Conservation (phyloP, 1,140 invertebrate genomes). For the Cyclina sinensis region DNA sequence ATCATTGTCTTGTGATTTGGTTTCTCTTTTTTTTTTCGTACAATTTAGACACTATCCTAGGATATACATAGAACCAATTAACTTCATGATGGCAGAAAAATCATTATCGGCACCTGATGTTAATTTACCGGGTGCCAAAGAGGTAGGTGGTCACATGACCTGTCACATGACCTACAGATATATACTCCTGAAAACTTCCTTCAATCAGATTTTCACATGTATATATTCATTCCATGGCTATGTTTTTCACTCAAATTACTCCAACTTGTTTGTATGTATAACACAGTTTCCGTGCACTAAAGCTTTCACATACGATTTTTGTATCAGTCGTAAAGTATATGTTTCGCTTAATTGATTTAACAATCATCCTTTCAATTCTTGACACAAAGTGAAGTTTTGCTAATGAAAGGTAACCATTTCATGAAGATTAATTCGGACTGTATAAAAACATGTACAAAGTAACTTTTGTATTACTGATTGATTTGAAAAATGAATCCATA, state of each 20-base stretch:
- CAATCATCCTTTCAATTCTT: no score
- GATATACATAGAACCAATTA: slow-evolving; percentile 52
- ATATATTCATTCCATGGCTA: slow-evolving; percentile 30
- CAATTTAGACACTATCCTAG: slow-evolving; percentile 33
- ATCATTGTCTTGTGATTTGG: slow-evolving; percentile 43
- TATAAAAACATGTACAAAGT: no score
- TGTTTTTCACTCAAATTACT: background rate
- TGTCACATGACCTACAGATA: slow-evolving; percentile 6
- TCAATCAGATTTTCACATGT: slow-evolving; percentile 6
- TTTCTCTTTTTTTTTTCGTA: slow-evolving; percentile 31
- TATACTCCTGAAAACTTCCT: slow-evolving; percentile 13
- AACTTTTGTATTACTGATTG: no score
- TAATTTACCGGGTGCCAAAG: slow-evolving; percentile 61
- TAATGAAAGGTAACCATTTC: no score
- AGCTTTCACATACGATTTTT: no score
- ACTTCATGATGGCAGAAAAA: slow-evolving; percentile 63
- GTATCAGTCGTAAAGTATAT: no score
- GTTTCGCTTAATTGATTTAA: no score
- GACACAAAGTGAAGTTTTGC: no score
- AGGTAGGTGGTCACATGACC: slow-evolving; percentile 58
- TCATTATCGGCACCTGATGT: slow-evolving; percentile 65
- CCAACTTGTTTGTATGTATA: background rate
- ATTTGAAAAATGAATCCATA: no score
- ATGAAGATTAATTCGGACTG: no score
- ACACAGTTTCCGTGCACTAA: background rate